phyloP scores from a whole-genome alignment of 2,888 invertebrate species.

The Amorpha juglandis region DNA sequence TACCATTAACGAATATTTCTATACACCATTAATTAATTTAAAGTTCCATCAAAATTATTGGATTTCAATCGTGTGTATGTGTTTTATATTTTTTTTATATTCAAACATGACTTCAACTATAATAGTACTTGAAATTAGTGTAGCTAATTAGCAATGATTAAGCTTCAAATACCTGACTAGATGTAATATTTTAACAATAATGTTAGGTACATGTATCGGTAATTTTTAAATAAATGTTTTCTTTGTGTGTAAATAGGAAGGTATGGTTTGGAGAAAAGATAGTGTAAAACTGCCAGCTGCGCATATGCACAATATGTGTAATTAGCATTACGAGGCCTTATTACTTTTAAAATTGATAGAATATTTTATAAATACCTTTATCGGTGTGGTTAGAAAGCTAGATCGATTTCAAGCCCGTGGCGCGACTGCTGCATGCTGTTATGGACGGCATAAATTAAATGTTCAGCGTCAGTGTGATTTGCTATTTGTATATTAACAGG shows the following conservation, averaged over 20 bases:
- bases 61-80: slow-evolving; percentile 19
- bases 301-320: slow-evolving; percentile 18
- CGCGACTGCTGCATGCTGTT: neutral
- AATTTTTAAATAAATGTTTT: neutral
- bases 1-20: too few species aligned
- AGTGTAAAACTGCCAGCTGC: slow-evolving; percentile 31
- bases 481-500: neutral
- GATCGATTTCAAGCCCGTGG: neutral
- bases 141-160: slow-evolving; percentile 47
- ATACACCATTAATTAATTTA: neutral
- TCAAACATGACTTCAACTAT: slow-evolving; percentile 31
- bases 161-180: slow-evolving; percentile 61
- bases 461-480: neutral
- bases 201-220: neutral
- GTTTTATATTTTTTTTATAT: slow-evolving; percentile 35
- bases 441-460: neutral
- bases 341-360: slow-evolving; percentile 28
- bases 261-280: slow-evolving; percentile 33
- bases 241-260: slow-evolving; percentile 7
- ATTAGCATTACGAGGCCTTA: slow-evolving; percentile 34
- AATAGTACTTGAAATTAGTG: slow-evolving; percentile 39
- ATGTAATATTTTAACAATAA: slow-evolving; percentile 43
- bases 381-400: too few species aligned
- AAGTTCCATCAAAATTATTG: slow-evolving; percentile 12
- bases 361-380: neutral